Conservation (phyloP, 2,888 invertebrate genomes). For the Clanis bilineata region DNA sequence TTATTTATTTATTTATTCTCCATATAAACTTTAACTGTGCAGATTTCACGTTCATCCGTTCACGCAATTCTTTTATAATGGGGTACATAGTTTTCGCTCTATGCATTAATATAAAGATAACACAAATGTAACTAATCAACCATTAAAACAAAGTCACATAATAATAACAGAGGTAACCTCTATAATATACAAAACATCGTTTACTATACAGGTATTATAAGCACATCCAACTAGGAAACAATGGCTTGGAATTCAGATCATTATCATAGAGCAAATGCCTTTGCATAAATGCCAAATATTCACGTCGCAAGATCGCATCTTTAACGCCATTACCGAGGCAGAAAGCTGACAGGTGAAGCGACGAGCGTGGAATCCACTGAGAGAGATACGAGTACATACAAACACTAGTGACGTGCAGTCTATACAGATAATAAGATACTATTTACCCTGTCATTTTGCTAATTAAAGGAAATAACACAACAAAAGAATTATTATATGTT, state of each 20-base stretch:
- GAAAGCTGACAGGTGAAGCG: conserved; percentile 44
- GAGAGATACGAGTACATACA: conserved; percentile 34
- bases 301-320: conserved; percentile 39
- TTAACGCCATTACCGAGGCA: conserved; percentile 41
- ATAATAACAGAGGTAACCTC: neutral
- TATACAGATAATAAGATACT: no score
- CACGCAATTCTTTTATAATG: no score
- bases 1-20: no score
- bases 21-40: no score
- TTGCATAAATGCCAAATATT: conserved; percentile 2
- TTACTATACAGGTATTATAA: neutral
- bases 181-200: neutral
- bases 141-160: neutral
- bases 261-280: conserved; percentile 3
- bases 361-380: conserved; percentile 49
- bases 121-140: neutral
- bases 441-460: no score
- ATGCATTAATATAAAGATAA: no score
- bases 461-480: no score
- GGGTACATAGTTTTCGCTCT: no score
- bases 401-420: no score
- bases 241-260: neutral
- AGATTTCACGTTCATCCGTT: no score
- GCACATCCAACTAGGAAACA: neutral
- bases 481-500: no score